These are phyloP conservation scores for Dolichomitus sp. DNA, from an alignment of 2,888 invertebrate species.

Conservation along the genomic window DNA sequence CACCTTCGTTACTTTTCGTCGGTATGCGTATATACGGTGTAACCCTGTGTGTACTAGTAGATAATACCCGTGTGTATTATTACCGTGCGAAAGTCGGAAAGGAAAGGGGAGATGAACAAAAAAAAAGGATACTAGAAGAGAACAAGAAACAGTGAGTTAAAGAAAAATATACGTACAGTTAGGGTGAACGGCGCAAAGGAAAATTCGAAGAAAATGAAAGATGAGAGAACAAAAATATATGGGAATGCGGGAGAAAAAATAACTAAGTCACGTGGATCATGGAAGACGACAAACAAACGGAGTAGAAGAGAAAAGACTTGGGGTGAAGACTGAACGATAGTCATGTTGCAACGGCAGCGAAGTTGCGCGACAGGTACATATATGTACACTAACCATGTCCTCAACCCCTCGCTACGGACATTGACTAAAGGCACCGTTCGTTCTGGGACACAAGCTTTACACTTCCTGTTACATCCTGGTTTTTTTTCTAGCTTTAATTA, in stretches of 20 bases:
- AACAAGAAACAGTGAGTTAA: constrained; percentile 2
- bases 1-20: constrained; percentile 36
- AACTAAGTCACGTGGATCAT: not conserved
- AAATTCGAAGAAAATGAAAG: not conserved
- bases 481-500: too few relatives aligned
- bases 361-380: constrained; percentile 33
- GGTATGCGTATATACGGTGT: constrained; percentile 15
- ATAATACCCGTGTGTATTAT: constrained; percentile 20
- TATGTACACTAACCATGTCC: not conserved
- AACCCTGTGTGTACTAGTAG: constrained; percentile 10
- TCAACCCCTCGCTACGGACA: constrained; percentile 19
- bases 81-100: constrained; percentile 9
- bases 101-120: not conserved
- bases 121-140: not conserved
- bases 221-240: not conserved
- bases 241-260: not conserved
- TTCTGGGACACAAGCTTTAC: not conserved
- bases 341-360: constrained; percentile 13
- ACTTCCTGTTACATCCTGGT: not conserved
- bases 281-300: not conserved
- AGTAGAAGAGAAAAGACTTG: too few relatives aligned
- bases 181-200: not conserved
- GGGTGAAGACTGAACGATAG: constrained; percentile 15
- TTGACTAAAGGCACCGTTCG: constrained; percentile 44
- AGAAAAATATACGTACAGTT: not conserved